Evolutionary conservation across 1,140 invertebrate genomes (phyloP).

Genomic region (Drosophila lini): DNA sequence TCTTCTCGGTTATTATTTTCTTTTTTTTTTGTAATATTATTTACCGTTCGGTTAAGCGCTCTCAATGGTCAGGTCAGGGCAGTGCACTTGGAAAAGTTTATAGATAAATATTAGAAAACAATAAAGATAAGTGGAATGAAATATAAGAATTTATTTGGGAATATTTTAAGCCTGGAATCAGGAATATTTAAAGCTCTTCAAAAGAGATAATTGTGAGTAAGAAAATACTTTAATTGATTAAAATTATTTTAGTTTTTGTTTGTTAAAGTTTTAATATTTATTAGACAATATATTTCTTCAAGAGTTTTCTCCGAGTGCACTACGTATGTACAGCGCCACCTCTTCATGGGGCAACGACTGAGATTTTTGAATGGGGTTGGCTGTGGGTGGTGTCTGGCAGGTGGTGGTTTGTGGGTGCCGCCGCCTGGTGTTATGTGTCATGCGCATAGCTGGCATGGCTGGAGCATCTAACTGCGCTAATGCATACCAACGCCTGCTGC

Average conservation of each 20-base stretch:
- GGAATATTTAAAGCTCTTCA: not conserved
- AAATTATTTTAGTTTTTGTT: not conserved
- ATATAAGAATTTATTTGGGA: not conserved
- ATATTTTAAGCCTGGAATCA: not conserved
- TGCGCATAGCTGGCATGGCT: conserved; percentile 53
- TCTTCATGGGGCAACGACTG: not conserved
- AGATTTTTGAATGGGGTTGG: conserved; percentile 15
- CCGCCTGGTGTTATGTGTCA: conserved; percentile 47
- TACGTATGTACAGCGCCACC: conserved; percentile 22
- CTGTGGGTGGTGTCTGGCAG: conserved; percentile 9
- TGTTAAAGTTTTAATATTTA: no score
- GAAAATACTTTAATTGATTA: not conserved
- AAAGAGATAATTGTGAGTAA: not conserved
- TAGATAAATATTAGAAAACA: not conserved
- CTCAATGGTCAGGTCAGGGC: conserved; percentile 42
- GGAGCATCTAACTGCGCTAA: conserved; percentile 64
- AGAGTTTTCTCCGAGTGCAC: not conserved
- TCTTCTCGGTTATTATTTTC: conserved; percentile 17
- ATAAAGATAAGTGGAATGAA: not conserved
- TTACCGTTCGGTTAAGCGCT: conserved; percentile 37
- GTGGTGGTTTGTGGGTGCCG: conserved; percentile 16
- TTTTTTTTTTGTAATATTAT: conserved; percentile 44
- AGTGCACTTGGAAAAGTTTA: conserved; percentile 5
- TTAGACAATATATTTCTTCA: not conserved
- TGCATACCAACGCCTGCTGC: conserved; percentile 62